Conservation (phyloP, 1,140 invertebrate genomes). For the Lethrus apterus region DNA sequence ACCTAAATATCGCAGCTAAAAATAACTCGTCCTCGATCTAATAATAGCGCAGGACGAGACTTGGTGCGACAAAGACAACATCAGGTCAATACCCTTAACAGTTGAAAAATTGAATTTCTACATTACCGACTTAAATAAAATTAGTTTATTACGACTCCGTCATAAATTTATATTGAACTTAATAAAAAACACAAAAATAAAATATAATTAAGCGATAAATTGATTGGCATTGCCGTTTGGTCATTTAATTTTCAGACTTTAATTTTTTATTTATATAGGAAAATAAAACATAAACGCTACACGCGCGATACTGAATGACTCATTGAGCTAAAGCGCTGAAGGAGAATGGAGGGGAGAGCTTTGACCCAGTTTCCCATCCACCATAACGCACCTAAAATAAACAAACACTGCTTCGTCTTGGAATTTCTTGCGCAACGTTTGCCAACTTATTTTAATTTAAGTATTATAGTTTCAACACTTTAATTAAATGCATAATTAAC, state of each 20-base stretch:
- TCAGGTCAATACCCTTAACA: slow-evolving; percentile 34
- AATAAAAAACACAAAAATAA: background rate
- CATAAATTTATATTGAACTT: too few species aligned
- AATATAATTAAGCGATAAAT: too few species aligned
- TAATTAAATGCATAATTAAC: too few species aligned
- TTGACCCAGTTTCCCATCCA: slow-evolving; percentile 24
- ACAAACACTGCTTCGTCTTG: slow-evolving; percentile 16
- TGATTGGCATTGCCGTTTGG: too few species aligned
- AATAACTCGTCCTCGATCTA: slow-evolving; percentile 41
- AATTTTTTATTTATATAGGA: background rate
- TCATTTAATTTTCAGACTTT: background rate
- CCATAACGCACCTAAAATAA: slow-evolving; percentile 22
- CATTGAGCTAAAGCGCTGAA: slow-evolving; percentile 24
- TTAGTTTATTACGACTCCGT: background rate
- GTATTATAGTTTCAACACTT: too few species aligned
- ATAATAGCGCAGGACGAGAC: slow-evolving; percentile 38
- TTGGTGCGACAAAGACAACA: slow-evolving; percentile 19
- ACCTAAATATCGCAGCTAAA: slow-evolving; percentile 38
- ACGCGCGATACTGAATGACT: slow-evolving; percentile 27
- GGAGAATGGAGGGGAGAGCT: slow-evolving; percentile 17
- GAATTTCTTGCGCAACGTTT: slow-evolving; percentile 9
- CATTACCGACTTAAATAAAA: background rate
- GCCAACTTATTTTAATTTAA: too few species aligned
- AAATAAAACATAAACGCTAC: slow-evolving; percentile 9
- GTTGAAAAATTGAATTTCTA: background rate